Evolutionary conservation across 2,888 invertebrate genomes (phyloP).

Genomic region (Meteorus colon): DNA sequence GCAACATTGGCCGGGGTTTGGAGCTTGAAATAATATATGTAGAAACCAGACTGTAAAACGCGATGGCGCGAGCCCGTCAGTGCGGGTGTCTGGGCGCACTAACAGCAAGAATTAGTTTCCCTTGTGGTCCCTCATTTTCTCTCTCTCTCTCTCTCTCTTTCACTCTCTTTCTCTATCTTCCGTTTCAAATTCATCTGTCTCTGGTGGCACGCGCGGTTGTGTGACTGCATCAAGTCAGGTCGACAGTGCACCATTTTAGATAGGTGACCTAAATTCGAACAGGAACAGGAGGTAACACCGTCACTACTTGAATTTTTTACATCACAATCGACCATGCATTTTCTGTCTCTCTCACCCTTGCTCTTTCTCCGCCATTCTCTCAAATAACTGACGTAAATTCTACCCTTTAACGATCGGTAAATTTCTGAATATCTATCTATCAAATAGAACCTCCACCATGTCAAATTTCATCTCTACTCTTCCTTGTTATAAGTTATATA

Average conservation of each 20-base stretch:
- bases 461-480: background rate
- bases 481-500: background rate
- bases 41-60: slow-evolving; percentile 18
- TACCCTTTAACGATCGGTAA: slow-evolving; percentile 24
- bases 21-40: slow-evolving; percentile 31
- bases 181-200: background rate
- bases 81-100: slow-evolving; percentile 19
- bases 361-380: slow-evolving; percentile 36
- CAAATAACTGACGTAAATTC: background rate
- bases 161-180: background rate
- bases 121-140: slow-evolving; percentile 32
- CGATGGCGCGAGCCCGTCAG: background rate
- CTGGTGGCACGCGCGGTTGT: background rate
- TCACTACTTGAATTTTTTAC: slow-evolving; percentile 59
- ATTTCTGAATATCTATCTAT: slow-evolving; percentile 15
- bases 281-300: slow-evolving; percentile 48
- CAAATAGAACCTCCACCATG: background rate
- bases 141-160: slow-evolving; percentile 7
- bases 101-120: slow-evolving; percentile 42
- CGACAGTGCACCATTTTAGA: slow-evolving; percentile 58
- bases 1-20: slow-evolving; percentile 9
- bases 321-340: slow-evolving; percentile 30
- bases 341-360: slow-evolving; percentile 3
- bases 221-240: slow-evolving; percentile 47
- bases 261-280: slow-evolving; percentile 59